phyloP scores from a whole-genome alignment of 2,113 vertebrate species.

The Diadophis punctatus region DNA sequence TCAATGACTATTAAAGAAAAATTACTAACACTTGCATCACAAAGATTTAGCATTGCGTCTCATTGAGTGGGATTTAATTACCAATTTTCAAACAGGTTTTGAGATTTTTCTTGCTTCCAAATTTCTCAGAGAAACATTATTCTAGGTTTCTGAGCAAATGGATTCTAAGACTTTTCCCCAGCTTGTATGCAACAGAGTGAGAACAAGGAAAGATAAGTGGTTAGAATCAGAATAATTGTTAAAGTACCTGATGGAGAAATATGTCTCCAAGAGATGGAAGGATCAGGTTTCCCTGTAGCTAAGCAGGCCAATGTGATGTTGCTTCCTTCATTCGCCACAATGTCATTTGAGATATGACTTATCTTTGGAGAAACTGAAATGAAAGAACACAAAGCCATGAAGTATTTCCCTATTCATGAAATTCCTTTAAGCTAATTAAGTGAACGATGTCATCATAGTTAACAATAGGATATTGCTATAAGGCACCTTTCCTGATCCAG shows the following conservation, averaged over 20 bases:
- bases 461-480: not conserved
- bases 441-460: not conserved
- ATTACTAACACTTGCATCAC: not conserved
- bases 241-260: slow-evolving; percentile 91
- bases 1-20: too few relatives aligned
- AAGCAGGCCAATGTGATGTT: slow-evolving; percentile 92
- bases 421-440: not conserved
- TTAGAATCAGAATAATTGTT: accelerated
- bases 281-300: slow-evolving; percentile 95
- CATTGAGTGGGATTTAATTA: not conserved
- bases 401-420: not conserved
- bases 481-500: not conserved
- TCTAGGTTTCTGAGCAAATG: not conserved
- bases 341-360: slow-evolving; percentile 87
- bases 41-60: not conserved
- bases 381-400: slow-evolving; percentile 13
- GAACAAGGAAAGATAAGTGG: not conserved
- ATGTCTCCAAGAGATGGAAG: slow-evolving; percentile 94
- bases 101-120: not conserved
- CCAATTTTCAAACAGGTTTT: not conserved
- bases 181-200: not conserved
- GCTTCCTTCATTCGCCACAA: slow-evolving; percentile 92
- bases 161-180: not conserved
- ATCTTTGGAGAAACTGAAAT: slow-evolving; percentile 94
- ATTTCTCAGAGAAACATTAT: not conserved